phyloP scores from a whole-genome alignment of 2,888 invertebrate species.

The Harpalus rubripes region DNA sequence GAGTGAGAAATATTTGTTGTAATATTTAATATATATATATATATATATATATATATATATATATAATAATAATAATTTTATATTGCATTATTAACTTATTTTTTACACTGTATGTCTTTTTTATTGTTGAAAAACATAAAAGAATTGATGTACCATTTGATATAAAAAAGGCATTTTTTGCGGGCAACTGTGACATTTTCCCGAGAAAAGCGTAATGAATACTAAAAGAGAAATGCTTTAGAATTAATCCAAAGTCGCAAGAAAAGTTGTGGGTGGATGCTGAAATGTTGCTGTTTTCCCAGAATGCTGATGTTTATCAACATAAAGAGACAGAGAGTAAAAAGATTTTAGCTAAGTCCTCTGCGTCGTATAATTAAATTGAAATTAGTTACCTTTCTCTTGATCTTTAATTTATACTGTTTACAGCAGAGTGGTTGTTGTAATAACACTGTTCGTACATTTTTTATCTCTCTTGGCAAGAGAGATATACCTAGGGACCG shows the following conservation, averaged over 20 bases:
- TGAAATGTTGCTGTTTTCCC: constrained; percentile 19
- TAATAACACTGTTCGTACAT: too few relatives aligned
- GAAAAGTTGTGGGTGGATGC: constrained; percentile 17
- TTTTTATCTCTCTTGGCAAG: too few relatives aligned
- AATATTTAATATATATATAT: too few relatives aligned
- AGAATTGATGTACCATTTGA: not conserved
- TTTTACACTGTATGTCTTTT: not conserved
- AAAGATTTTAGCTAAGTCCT: constrained; percentile 29
- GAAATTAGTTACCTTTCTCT: constrained; percentile 19
- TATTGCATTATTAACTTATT: too few relatives aligned
- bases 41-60: too few relatives aligned
- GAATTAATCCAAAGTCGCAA: constrained; percentile 10
- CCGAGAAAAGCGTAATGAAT: constrained; percentile 9
- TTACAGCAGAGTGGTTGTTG: constrained; percentile 23
- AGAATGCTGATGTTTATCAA: constrained; percentile 17
- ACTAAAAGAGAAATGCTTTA: constrained; percentile 12
- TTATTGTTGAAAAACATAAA: not conserved
- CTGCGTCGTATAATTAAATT: constrained; percentile 25
- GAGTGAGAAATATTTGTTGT: too few relatives aligned
- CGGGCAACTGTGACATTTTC: not conserved
- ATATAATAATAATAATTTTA: too few relatives aligned
- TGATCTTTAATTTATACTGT: constrained; percentile 52
- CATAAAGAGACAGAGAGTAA: not conserved
- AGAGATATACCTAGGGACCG: too few relatives aligned
- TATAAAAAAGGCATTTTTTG: not conserved